These are phyloP conservation scores for Acanthochromis polyacanthus DNA, from an alignment of 2,113 vertebrate species.

Conservation along the genomic window DNA sequence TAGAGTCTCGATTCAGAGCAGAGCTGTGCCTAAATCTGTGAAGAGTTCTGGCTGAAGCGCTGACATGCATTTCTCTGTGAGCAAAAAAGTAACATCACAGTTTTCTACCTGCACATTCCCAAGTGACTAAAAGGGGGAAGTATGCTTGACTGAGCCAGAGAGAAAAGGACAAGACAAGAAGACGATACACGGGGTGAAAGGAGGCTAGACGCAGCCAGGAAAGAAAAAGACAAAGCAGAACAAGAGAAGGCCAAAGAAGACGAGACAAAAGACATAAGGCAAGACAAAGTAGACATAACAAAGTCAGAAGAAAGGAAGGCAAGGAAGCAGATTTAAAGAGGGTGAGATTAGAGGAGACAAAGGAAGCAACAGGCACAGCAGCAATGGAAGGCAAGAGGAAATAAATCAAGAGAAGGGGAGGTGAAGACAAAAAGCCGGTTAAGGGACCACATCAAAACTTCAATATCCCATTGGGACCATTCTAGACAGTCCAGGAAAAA, in stretches of 20 bases:
- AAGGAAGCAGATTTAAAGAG: not conserved
- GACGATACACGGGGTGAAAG: slow-evolving; percentile 4
- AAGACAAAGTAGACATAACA: slow-evolving; percentile 3
- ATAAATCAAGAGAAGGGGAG: slow-evolving; percentile 13
- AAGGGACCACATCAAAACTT: not conserved
- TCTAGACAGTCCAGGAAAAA: slow-evolving; percentile 59
- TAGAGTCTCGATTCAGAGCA: slow-evolving; percentile 25
- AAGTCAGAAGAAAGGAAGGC: not conserved
- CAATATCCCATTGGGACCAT: not conserved
- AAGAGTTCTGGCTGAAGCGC: slow-evolving; percentile 43
- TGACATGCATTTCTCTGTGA: slow-evolving; percentile 47
- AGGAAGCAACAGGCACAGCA: not conserved
- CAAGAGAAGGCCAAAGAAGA: slow-evolving; percentile 16
- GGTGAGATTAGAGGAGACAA: not conserved
- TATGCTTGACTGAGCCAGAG: slow-evolving; percentile 50
- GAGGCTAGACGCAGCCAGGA: not conserved
- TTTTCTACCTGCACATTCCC: slow-evolving; percentile 40
- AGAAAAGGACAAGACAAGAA: slow-evolving; percentile 14
- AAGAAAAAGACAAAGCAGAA: slow-evolving; percentile 4
- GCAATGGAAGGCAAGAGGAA: slow-evolving; percentile 28
- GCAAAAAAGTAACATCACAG: slow-evolving; percentile 33
- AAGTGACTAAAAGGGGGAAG: slow-evolving; percentile 27
- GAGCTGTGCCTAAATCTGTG: slow-evolving; percentile 32
- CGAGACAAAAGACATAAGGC: not conserved
- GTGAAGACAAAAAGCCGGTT: not conserved